Evolutionary conservation across 2,113 vertebrate genomes (phyloP).

Genomic region (Bolborhynchus lineola): DNA sequence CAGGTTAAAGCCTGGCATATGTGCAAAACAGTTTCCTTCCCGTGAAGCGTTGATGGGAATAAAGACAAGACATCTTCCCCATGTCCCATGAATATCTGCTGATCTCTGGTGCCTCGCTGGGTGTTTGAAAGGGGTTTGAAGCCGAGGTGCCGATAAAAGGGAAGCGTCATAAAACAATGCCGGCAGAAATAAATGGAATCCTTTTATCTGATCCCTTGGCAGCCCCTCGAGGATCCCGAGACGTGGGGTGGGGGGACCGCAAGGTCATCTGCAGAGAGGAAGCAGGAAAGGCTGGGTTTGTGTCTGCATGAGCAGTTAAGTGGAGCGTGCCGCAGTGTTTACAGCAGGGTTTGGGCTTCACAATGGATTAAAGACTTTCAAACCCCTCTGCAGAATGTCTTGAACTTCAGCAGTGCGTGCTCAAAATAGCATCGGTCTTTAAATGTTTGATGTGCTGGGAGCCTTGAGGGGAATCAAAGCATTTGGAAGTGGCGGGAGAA

Average conservation of each 20-base stretch:
- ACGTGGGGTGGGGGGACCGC: background rate
- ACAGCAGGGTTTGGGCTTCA: constrained; percentile 1
- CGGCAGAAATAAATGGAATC: constrained; percentile 3
- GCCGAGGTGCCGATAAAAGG: background rate
- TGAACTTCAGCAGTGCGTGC: background rate
- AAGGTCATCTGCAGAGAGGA: constrained; percentile 51
- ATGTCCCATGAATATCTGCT: background rate
- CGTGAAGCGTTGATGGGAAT: background rate
- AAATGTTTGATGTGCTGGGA: constrained; percentile 6
- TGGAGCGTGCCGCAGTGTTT: constrained; percentile 21
- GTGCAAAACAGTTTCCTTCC: background rate
- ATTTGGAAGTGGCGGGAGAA: background rate
- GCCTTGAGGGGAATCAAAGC: background rate
- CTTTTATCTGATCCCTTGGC: background rate
- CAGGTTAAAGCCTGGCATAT: background rate
- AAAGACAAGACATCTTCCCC: background rate
- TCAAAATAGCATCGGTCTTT: background rate
- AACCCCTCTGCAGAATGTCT: constrained; percentile 28
- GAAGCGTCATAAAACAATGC: constrained; percentile 39
- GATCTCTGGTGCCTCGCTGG: background rate
- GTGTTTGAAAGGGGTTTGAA: background rate
- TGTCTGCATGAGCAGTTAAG: constrained; percentile 26
- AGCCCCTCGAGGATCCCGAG: background rate
- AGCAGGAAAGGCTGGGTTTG: constrained; percentile 7
- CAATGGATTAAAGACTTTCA: constrained; percentile 27